These are phyloP conservation scores for Mythimna impura DNA, from an alignment of 2,888 invertebrate species.

Conservation along the genomic window DNA sequence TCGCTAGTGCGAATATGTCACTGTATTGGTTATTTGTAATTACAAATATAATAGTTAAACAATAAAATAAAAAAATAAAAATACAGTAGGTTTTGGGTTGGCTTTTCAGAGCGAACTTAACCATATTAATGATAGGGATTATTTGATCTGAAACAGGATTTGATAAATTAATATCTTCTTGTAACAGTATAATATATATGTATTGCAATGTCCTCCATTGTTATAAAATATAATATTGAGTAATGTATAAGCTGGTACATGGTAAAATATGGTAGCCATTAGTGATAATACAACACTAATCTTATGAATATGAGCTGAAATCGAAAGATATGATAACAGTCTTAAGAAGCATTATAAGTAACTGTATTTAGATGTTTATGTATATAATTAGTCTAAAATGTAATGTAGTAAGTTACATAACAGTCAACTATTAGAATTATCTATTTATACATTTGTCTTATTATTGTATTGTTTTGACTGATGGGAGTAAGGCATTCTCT, in stretches of 20 bases:
- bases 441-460: slow-evolving; percentile 41
- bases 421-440: slow-evolving; percentile 62
- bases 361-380: slow-evolving; percentile 63
- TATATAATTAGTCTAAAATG: slow-evolving; percentile 62
- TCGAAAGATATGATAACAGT: slow-evolving; percentile 70
- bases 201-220: slow-evolving; percentile 48
- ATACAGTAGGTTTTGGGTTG: no score
- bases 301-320: slow-evolving; percentile 90
- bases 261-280: slow-evolving; percentile 63
- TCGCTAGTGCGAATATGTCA: no score
- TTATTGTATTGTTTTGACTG: slow-evolving; percentile 51
- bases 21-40: no score
- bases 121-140: no score
- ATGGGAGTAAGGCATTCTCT: slow-evolving; percentile 42
- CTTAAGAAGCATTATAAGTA: slow-evolving; percentile 64
- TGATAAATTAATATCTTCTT: no score
- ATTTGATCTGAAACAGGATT: no score
- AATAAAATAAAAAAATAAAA: no score
- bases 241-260: slow-evolving; percentile 57
- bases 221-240: slow-evolving; percentile 47
- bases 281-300: slow-evolving; percentile 82
- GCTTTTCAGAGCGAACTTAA: no score
- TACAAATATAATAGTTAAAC: no score
- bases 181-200: slow-evolving; percentile 23
- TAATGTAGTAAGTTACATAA: slow-evolving; percentile 55